These are phyloP conservation scores for Mythimna loreyi DNA, from an alignment of 2,888 invertebrate genomes.

Conservation along the genomic window DNA sequence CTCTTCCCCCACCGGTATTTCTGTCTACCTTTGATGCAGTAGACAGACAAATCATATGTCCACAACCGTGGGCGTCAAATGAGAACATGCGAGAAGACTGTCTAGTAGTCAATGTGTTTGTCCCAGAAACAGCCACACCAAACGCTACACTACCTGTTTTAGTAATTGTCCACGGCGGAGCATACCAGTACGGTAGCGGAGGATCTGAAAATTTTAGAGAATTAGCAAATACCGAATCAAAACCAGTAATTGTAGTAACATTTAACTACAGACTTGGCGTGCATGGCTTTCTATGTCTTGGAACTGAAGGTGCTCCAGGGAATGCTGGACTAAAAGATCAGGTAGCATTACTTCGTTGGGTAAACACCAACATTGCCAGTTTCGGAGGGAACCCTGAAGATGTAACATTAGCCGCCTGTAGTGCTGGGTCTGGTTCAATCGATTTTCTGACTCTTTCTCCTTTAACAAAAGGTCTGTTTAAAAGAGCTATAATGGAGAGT, in stretches of 20 bases:
- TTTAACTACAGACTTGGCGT: slow-evolving; percentile 78
- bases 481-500: slow-evolving; percentile 77
- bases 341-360: slow-evolving; percentile 76
- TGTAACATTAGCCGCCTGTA: slow-evolving; percentile 76
- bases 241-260: slow-evolving; percentile 71
- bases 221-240: slow-evolving; percentile 62
- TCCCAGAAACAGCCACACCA: slow-evolving; percentile 68
- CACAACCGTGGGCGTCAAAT: slow-evolving; percentile 53
- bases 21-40: slow-evolving; percentile 67
- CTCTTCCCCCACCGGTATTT: slow-evolving; percentile 72
- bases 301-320: slow-evolving; percentile 77
- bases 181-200: slow-evolving; percentile 77
- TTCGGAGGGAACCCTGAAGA: slow-evolving; percentile 81
- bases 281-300: slow-evolving; percentile 79
- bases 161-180: slow-evolving; percentile 84
- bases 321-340: slow-evolving; percentile 84
- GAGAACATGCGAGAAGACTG: slow-evolving; percentile 74
- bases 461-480: slow-evolving; percentile 73
- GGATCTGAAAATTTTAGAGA: slow-evolving; percentile 62
- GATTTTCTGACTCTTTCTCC: slow-evolving; percentile 77
- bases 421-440: slow-evolving; percentile 76
- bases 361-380: slow-evolving; percentile 74
- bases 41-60: slow-evolving; percentile 66
- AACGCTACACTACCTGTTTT: slow-evolving; percentile 77
- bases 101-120: slow-evolving; percentile 78